Evolutionary conservation across 2,797 vertebrate species (phyloP).

Genomic region (Acanthis flammea): DNA sequence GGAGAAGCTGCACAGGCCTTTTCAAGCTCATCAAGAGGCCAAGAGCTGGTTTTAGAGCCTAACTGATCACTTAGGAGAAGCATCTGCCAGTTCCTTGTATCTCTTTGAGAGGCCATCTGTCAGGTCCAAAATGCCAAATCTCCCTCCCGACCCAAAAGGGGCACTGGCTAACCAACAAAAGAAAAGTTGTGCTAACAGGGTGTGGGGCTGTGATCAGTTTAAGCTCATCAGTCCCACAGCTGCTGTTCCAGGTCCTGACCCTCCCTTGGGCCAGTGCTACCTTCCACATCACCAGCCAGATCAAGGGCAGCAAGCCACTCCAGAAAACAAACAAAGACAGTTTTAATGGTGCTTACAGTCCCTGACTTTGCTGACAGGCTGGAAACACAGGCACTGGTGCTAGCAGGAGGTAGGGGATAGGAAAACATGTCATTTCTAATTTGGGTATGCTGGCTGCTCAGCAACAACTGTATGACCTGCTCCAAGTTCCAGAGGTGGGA

Average conservation of each 20-base stretch:
- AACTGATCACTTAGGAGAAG: slow-evolving; percentile 13
- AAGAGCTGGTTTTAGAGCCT: not conserved
- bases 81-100: not conserved
- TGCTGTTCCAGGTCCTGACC: not conserved
- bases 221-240: not conserved
- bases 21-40: slow-evolving; percentile 24
- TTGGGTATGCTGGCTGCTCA: not conserved
- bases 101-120: slow-evolving; percentile 54
- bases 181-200: not conserved
- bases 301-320: not conserved
- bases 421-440: not conserved
- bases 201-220: not conserved
- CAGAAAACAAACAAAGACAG: not conserved
- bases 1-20: not conserved
- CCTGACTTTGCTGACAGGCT: not conserved
- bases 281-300: not conserved
- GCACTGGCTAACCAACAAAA: not conserved
- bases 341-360: not conserved
- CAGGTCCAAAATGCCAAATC: slow-evolving; percentile 16
- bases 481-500: not conserved
- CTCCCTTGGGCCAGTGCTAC: not conserved
- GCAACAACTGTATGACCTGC: not conserved
- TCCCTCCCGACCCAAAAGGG: not conserved
- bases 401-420: not conserved
- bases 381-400: not conserved